A percentile compares a stretch with the other conserved stretches of the same genome.
Evolutionary conservation across 2,113 vertebrate genomes (phyloP).

Genomic region (Thalassarche chlororhynchos): DNA sequence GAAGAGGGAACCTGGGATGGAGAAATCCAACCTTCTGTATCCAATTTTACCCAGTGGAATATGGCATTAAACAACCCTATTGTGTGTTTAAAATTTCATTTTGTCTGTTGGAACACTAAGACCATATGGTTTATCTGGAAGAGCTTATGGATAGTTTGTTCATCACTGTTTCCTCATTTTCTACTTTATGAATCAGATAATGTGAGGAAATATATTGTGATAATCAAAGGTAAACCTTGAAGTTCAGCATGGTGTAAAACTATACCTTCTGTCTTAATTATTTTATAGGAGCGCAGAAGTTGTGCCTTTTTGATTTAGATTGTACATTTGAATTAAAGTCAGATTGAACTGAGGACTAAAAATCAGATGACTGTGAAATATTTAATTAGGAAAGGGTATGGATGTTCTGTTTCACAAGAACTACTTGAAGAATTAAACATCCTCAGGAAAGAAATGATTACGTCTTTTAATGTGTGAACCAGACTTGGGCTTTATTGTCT

Average conservation of each 20-base stretch:
- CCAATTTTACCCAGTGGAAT: constrained; percentile 58
- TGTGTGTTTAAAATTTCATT: constrained; percentile 50
- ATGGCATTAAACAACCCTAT: constrained; percentile 21
- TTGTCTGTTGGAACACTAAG: not conserved
- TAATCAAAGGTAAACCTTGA: not conserved
- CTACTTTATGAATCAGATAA: not conserved
- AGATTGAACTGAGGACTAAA: not conserved
- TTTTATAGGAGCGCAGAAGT: not conserved
- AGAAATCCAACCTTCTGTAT: constrained; percentile 49
- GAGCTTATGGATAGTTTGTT: not conserved
- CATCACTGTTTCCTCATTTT: not conserved
- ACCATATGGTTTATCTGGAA: not conserved
- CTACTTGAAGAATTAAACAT: not conserved
- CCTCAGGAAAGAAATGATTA: not conserved
- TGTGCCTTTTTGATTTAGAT: not conserved
- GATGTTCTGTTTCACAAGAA: not conserved
- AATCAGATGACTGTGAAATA: not conserved
- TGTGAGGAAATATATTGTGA: not conserved
- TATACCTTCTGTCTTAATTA: not conserved
- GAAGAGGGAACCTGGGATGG: constrained; percentile 56
- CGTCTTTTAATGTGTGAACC: not conserved
- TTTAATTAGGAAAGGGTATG: not conserved
- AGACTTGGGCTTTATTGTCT: not conserved
- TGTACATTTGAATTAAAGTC: not conserved
- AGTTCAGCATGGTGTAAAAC: not conserved